A percentile compares a stretch with the other conserved stretches of the same genome.
These are phyloP conservation scores for Capromys pilorides DNA, from an alignment of 2,797 vertebrate species.

Conservation along the genomic window DNA sequence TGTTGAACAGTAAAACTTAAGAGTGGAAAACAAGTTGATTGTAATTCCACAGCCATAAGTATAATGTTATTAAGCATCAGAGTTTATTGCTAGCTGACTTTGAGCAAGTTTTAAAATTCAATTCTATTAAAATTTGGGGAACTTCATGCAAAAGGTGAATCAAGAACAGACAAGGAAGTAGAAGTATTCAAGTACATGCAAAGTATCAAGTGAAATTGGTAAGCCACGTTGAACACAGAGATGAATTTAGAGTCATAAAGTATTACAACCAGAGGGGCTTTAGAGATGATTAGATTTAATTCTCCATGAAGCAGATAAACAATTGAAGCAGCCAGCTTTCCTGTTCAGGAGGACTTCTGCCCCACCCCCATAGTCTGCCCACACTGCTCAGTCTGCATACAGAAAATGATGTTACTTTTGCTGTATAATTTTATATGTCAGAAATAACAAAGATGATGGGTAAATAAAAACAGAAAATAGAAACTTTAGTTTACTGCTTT, in stretches of 20 bases:
- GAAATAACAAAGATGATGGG: constrained; percentile 33
- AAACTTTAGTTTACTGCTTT: neutral
- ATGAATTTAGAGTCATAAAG: constrained; percentile 15
- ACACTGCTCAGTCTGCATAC: neutral
- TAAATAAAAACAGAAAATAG: constrained; percentile 43
- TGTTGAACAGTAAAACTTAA: constrained; percentile 43
- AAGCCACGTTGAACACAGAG: constrained; percentile 42
- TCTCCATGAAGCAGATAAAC: constrained; percentile 33
- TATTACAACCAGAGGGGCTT: neutral
- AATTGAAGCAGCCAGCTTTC: neutral
- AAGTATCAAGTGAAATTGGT: neutral
- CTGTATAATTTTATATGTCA: constrained; percentile 28
- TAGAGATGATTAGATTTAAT: constrained; percentile 5
- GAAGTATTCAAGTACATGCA: constrained; percentile 41
- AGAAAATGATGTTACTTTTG: neutral
- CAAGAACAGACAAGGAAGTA: neutral
- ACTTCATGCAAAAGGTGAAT: constrained; percentile 43
- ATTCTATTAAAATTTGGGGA: constrained; percentile 1
- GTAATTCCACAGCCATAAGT: neutral
- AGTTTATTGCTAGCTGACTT: constrained; percentile 5
- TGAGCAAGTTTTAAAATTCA: constrained; percentile 17
- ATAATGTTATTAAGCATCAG: constrained; percentile 21
- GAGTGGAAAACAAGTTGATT: neutral
- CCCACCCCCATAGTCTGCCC: neutral
- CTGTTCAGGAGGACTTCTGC: neutral